These are phyloP conservation scores for Micromussa lordhowensis DNA, from an alignment of 92 coral and sea anemone genomes.

Conservation along the genomic window DNA sequence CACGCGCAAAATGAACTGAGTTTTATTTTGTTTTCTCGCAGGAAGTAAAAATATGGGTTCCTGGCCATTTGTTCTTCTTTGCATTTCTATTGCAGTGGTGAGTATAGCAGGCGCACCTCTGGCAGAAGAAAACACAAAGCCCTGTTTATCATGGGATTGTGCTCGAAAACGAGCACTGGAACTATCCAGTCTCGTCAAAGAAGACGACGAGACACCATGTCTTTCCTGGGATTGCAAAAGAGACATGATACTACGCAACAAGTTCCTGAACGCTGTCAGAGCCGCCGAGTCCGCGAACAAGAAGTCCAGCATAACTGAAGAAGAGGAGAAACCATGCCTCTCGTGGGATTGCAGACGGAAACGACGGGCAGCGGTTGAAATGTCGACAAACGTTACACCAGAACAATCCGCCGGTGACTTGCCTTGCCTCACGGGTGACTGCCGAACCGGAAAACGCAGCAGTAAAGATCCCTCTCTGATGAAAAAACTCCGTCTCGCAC, in stretches of 20 bases:
- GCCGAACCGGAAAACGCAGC: conserved; percentile 27
- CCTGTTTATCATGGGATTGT: conserved; percentile 17
- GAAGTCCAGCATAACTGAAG: conserved; percentile 11
- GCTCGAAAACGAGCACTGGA: background rate
- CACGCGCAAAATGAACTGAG: background rate
- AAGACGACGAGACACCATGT: background rate
- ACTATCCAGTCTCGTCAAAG: background rate
- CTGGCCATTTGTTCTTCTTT: background rate
- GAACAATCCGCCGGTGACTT: background rate
- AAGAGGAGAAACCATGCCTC: conserved; percentile 15
- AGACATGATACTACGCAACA: conserved; percentile 3
- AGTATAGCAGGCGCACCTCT: background rate
- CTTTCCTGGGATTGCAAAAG: conserved; percentile 11
- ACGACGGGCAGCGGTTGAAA: background rate
- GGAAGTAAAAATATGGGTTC: conserved; percentile 12
- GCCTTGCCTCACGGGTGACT: conserved; percentile 28
- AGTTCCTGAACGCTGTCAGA: background rate
- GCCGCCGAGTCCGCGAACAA: background rate
- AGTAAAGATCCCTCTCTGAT: background rate
- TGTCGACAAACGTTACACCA: background rate
- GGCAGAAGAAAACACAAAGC: background rate
- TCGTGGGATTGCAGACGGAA: conserved; percentile 27
- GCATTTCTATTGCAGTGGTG: background rate
- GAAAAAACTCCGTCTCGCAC: conserved; percentile 1
- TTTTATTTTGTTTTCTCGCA: background rate